Evolutionary conservation across 1,140 invertebrate genomes (phyloP), one percentile per base, ranked within the genome.

Genomic region (Tetramorium alpestre): DNA sequence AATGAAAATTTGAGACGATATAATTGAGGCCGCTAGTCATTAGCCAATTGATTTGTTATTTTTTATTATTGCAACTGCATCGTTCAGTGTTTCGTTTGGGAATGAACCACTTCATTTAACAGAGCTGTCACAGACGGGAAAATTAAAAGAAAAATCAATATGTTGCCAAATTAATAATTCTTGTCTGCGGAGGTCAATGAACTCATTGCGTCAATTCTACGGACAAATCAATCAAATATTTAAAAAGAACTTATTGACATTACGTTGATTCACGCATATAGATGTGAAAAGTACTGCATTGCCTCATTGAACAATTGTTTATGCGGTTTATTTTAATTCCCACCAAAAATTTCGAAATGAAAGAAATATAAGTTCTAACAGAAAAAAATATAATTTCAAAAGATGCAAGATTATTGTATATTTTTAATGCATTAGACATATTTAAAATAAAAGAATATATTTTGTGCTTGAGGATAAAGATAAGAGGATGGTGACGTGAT

Each of bases 141-240:
- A 73, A 73, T 82, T 82, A 25, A 73, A 73, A 82, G 67, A 82
- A 47, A 82, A 73, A 82, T 73, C 80, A 73, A 82, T 82, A 73
- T 73, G n/a, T 82, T 82, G 70, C 73, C 67, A 70, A 38, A 38
- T 7, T 18, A 41, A 25, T 47, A 73, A 82, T 82, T 60, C 11
- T 82, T 73, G 67, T 38, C 51, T 18, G 18, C 7, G 56, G 49
- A 72, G 38, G 67, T 58, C 51, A 33, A 47, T 11, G 58, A 72
- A 82, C 51, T 73, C 25, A 78, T 33, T 16, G 67, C 22, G 65
- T 4, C 62, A 54, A 44, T 69, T n/a, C 7, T 18, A 16, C 11
- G 11, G 41, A 60, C 54, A 58, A 80, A n/a, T 80, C 60, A 78
- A 44, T 72, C 65, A 56, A 44, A 6, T 54, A 44, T 25, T 18